Evolutionary conservation across 2,797 vertebrate species (phyloP).

Genomic region (Lepidocolaptes lacrymiger): DNA sequence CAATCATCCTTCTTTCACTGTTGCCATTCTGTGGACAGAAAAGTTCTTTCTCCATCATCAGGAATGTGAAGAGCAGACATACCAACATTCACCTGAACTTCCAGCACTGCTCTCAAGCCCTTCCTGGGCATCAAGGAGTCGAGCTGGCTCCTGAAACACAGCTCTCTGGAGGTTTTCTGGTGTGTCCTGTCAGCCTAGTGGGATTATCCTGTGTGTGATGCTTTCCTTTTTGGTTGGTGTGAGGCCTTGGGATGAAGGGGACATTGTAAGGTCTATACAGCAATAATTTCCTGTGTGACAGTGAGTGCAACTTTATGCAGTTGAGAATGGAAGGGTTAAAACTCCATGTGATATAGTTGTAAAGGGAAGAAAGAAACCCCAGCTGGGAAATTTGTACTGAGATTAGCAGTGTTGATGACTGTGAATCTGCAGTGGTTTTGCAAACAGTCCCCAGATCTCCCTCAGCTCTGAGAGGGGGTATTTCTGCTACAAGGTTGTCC

Average conservation of each 20-base stretch:
- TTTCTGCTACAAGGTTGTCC: neutral
- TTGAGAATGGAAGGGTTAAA: neutral
- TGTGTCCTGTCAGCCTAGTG: neutral
- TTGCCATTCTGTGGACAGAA: neutral
- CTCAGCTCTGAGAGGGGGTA: accelerated
- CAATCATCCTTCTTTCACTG: neutral
- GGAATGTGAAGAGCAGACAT: neutral
- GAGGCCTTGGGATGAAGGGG: neutral
- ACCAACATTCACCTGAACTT: neutral
- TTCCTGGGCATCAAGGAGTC: neutral
- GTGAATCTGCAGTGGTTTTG: neutral
- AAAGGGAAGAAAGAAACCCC: neutral
- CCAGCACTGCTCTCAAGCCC: neutral
- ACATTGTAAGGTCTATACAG: accelerated
- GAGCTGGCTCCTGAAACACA: neutral
- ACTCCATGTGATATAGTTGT: neutral
- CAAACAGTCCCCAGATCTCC: neutral
- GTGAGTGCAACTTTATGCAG: neutral
- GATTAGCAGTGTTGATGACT: neutral
- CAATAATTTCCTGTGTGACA: neutral
- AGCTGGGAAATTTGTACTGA: neutral
- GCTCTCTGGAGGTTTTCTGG: neutral
- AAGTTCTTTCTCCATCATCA: neutral
- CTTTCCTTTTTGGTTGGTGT: neutral
- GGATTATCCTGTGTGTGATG: neutral